Evolutionary conservation across 2,113 vertebrate species (phyloP), one percentile per base, ranked within the genome.

Genomic region (Cyanoliseus patagonus): DNA sequence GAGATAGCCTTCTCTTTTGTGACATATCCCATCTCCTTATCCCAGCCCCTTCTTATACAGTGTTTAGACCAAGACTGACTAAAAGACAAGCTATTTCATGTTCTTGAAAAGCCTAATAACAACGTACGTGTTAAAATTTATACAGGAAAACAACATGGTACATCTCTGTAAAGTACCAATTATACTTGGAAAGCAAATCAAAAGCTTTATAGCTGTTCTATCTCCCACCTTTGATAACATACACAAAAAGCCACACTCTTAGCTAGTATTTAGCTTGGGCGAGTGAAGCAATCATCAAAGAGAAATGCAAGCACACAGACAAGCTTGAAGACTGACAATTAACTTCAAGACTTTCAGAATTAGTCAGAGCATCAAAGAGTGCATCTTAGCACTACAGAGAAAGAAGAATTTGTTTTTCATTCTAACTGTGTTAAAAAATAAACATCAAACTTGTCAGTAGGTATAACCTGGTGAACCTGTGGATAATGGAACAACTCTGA

Each of bases 41-140:
- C 59, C 57, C 59, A 44, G 46, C 39, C 52, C 47, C 25, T 91
- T 69, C 57, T 87, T 16, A 31, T n/a, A 46, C 0, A 62, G 35
- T 27, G 27, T 73, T 90, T 68, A 90, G 52, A 72, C 20, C n/a
- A 64, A 0, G 2, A 77, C 0, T 0, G 0, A 83, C 33, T 75
- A 46, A 78, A 92, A 33, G 12, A 88, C 35, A 79, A 83, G 41
- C 9, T 66, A 23, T 68, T 94, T 49, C n/a, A 15, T 10, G 13
- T 49, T 90, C 94, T 75, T 75, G 39, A 94, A 79, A 46, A 93
- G 33, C 44, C 22, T 57, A 93, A 78, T 51, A 93, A 91, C 57
- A 86, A 82, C 0, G 3, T 63, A 16, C 8, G n/a, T 22, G 15
- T 63, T 94, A 61, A 75, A 28, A 46, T 90, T 84, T 64, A 39